Evolutionary conservation across 2,888 invertebrate species (phyloP), one percentile per base, ranked within the genome.

Genomic region (Clepsis dumicolana): DNA sequence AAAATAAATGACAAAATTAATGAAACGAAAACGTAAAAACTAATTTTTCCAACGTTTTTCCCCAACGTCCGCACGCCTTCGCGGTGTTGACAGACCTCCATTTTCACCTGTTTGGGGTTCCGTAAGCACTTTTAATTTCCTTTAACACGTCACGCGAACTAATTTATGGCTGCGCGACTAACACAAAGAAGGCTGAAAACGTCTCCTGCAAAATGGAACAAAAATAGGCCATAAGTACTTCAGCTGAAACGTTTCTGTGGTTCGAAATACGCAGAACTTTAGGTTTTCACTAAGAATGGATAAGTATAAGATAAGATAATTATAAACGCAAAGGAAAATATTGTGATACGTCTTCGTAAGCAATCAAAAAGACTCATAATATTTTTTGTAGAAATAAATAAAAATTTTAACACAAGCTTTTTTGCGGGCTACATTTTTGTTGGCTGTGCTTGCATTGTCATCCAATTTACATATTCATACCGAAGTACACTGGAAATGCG

Each of bases 81-180:
- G 21, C 52, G 21, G 27, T 53, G 60, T 61, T 65, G 53, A 54
- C 24, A 44, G 35, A 29, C 12, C 50, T 61, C 65, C 65, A 54
- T 54, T 65, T 61, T 21, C 60, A 61, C 60, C 41, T 61, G 60
- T 65, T 60, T 65, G 18, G n/a, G 65, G 65, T 53, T 53, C 65
- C 25, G 25, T 24, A 18, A 61, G 60, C 65, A 61, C 53, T 53
- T 65, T 65, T 61, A 65, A 65, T 65, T 65, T 65, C 65, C 65
- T 65, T 44, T 65, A 4, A 16, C 38, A n/a, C 41, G 53, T 27
- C 60, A 54, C 60, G 52, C 24, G 18, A 60, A 53, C 41, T 65
- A 65, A 65, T 65, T 65, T 65, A 65, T 61, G 24, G 44, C 52
- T 21, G 14, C 16, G 59, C 52, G 8, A 52, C 50, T 53, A 53